Evolutionary conservation across 2,113 vertebrate species (phyloP).

Genomic region (Trochalopteron elliotii): DNA sequence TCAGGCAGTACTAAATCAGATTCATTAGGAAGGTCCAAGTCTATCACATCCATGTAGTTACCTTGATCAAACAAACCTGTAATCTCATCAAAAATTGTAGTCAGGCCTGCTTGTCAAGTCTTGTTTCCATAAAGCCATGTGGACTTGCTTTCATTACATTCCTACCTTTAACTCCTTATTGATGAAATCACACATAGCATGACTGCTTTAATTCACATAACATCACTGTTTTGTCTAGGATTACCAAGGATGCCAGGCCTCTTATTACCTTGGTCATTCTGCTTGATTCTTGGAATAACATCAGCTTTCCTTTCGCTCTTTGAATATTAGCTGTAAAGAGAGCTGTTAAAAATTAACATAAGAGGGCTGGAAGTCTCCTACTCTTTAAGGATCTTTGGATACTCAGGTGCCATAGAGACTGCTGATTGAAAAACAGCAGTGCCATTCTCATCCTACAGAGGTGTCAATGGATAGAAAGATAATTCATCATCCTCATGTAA

Average conservation of each 20-base stretch:
- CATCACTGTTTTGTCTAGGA: not conserved
- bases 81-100: conserved; percentile 59
- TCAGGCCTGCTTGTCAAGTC: conserved; percentile 54
- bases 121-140: conserved; percentile 42
- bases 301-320: not conserved
- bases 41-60: conserved; percentile 56
- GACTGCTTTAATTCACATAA: conserved; percentile 16
- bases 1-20: conserved; percentile 64
- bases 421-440: not conserved
- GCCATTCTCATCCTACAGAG: not conserved
- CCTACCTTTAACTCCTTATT: conserved; percentile 10
- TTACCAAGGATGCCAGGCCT: not conserved
- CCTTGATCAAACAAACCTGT: conserved; percentile 65
- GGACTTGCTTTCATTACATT: conserved; percentile 27
- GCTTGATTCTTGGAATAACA: not conserved
- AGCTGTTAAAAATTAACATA: not conserved
- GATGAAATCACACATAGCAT: not conserved
- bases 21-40: conserved; percentile 62
- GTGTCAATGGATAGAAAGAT: conserved; percentile 1
- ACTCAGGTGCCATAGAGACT: not conserved
- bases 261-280: not conserved
- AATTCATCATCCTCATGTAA: not conserved
- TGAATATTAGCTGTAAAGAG: not conserved
- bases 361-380: not conserved
- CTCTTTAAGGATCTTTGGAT: not conserved